phyloP scores from a whole-genome alignment of 37 sponge, comb jelly and placozoan species.

The Theonella swinhoei region DNA sequence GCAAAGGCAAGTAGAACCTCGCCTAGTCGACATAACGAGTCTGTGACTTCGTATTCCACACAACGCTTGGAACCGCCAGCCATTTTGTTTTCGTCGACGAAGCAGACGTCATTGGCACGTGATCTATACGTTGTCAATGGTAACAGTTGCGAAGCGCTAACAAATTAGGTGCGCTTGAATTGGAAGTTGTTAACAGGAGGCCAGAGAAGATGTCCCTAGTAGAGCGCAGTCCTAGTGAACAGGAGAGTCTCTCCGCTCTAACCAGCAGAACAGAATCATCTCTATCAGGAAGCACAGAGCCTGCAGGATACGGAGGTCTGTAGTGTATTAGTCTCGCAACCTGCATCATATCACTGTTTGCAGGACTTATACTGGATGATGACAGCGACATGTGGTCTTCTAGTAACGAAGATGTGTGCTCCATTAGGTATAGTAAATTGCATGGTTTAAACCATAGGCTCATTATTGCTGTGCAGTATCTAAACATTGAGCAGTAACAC shows the following conservation, averaged over 20 bases:
- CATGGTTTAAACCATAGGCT: too few species aligned
- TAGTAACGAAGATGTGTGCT: background rate
- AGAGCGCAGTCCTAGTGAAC: background rate
- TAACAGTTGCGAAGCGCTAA: background rate
- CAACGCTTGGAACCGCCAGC: background rate
- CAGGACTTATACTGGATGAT: background rate
- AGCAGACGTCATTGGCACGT: background rate
- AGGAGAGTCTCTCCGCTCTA: background rate
- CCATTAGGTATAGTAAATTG: background rate
- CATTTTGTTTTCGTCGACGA: too few species aligned
- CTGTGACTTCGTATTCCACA: slow-evolving; percentile 31
- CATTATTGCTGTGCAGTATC: too few species aligned
- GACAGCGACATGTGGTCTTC: background rate
- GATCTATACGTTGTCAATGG: background rate
- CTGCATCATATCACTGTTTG: too few species aligned
- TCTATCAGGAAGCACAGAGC: background rate
- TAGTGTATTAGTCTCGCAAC: too few species aligned
- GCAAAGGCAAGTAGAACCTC: slow-evolving; percentile 57
- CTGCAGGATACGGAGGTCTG: background rate
- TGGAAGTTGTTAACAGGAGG: background rate
- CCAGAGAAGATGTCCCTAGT: background rate
- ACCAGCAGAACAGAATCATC: background rate
- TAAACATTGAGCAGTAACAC: too few species aligned
- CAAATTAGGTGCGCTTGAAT: background rate
- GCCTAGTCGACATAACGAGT: slow-evolving; percentile 45